Evolutionary conservation across 1,140 invertebrate species (phyloP).

Genomic region (Neotoxoptera formosana): DNA sequence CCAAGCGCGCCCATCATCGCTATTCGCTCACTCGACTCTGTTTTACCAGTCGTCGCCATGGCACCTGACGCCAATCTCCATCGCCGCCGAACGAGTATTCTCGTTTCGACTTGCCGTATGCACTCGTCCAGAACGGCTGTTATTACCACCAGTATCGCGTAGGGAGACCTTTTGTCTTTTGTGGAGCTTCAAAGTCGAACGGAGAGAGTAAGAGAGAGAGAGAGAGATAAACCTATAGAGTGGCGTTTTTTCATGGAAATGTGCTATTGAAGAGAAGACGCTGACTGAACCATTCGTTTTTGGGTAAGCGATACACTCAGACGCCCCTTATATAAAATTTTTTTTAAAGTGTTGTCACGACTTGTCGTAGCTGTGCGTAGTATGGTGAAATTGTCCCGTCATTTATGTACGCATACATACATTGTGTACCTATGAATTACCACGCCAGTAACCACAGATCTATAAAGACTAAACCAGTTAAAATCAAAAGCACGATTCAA

Average conservation of each 20-base stretch:
- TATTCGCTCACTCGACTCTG: not conserved
- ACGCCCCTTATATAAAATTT: not conserved
- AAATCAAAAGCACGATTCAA: not conserved
- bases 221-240: not conserved
- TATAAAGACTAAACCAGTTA: not conserved
- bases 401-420: not conserved
- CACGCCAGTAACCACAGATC: no score
- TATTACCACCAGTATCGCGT: not conserved
- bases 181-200: not conserved
- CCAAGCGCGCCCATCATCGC: no score
- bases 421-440: no score
- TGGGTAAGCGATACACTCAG: not conserved
- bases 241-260: not conserved
- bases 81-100: not conserved
- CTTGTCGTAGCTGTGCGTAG: not conserved
- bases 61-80: not conserved
- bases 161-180: not conserved
- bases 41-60: not conserved
- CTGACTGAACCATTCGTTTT: not conserved
- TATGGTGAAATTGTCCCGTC: not conserved
- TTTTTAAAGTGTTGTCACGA: not conserved
- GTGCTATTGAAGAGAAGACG: not conserved
- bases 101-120: not conserved
- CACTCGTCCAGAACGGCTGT: not conserved
- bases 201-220: not conserved